phyloP scores from a whole-genome alignment of 2,888 invertebrate genomes.

The Caenorhabditis doughertyi region DNA sequence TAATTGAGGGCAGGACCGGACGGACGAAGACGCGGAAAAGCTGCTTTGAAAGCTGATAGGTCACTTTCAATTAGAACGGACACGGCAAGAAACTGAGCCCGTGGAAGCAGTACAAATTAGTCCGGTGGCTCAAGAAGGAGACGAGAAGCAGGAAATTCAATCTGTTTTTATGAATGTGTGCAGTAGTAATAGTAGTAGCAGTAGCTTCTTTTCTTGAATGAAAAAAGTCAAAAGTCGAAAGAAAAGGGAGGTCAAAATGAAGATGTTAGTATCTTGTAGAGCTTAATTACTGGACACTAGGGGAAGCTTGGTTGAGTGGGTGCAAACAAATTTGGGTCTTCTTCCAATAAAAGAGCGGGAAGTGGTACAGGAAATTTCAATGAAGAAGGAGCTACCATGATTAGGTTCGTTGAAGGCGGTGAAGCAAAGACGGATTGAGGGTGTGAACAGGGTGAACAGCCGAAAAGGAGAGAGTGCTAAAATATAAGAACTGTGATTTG shows the following conservation, averaged over 20 bases:
- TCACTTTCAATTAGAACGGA: constrained; percentile 60
- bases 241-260: constrained; percentile 19
- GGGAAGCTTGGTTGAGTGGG: constrained; percentile 51
- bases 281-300: constrained; percentile 49
- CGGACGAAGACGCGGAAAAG: constrained; percentile 48
- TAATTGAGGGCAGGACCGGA: constrained; percentile 55
- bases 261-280: constrained; percentile 3
- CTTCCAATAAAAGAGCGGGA: constrained; percentile 16
- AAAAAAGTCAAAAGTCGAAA: constrained; percentile 29
- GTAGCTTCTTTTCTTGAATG: constrained; percentile 38
- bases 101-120: constrained; percentile 49
- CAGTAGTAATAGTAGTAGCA: constrained; percentile 4
- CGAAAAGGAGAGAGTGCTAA: constrained; percentile 35
- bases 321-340: constrained; percentile 49
- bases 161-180: constrained; percentile 51
- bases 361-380: constrained; percentile 62
- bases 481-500: constrained; percentile 27
- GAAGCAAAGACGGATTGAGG: not conserved
- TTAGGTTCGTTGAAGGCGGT: constrained; percentile 56
- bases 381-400: constrained; percentile 49
- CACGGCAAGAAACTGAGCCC: constrained; percentile 36
- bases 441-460: constrained; percentile 2
- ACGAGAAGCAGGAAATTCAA: constrained; percentile 41
- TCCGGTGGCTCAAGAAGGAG: constrained; percentile 45
- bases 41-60: constrained; percentile 61